Base-by-base conservation (phyloP, 2,113 vertebrate genomes). In the Ctenodactylus gundi region DNA sequence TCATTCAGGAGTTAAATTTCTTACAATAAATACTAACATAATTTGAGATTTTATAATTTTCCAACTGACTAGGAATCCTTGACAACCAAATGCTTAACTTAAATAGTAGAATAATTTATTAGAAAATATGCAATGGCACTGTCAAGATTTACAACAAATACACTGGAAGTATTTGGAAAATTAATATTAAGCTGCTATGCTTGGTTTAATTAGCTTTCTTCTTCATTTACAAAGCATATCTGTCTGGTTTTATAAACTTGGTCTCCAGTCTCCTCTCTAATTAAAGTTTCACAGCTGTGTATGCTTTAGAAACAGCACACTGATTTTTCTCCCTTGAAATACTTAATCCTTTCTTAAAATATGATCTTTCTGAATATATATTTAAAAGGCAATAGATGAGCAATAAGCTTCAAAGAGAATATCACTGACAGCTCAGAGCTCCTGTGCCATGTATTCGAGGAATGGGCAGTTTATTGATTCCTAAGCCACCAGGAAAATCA, bases 161-260 rank as follows among this genome's bases (percentile, higher is more conserved):
- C 15, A 85, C 89, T 98, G 93, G 91, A 97, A 98, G 95, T 96
- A 65, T 94, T 98, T 98, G 98, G 98, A 98, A 98, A 98, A 98
- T 98, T 98, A 98, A 98, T 98, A 98, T 95, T 97, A 98, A 97
- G 94, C 96, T 96, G 91, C 83, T 96, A 88, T 97, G 97, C 93
- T 98, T 98, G 97, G 80, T 91, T 98, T 98, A 98, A 98, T 98
- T 98, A 98, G 94, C 94, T 98, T 97, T 98, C 97, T 98, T 98
- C 96, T 98, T 98, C 97, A 98, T 98, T 98, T 98, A 96, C 97
- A 98, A 98, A 98, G 97, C 97, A 93, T 98, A 98, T 98, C 97
- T 98, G 97, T 97, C 97, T 98, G 87, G 87, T 98, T 98, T 97
- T 98, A 98, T 98, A 97, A 98, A 98, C 96, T 97, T 96, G 84